Evolutionary conservation across 2,797 vertebrate genomes (phyloP), one percentile per base, ranked within the genome.

Genomic region (Agapornis canus): DNA sequence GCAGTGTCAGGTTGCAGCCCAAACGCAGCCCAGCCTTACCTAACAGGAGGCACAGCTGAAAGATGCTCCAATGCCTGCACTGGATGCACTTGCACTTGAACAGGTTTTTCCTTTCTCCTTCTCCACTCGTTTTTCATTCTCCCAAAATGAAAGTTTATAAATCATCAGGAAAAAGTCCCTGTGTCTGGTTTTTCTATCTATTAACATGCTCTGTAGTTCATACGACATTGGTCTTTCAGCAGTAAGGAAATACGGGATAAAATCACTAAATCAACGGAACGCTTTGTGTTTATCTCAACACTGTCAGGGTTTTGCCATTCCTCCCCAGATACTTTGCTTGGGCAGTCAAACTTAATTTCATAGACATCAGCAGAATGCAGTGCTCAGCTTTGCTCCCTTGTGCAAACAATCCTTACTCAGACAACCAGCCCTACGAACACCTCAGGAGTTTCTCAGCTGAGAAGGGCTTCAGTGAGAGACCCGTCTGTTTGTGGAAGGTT

Each of bases 1-100:
- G 70, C 91, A 75, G 97, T 96, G 92, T 98, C 91, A 0, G 96
- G 95, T 98, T 98, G 96, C 98, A 96, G 95, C 82, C 54, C 89
- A 91, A 87, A 83, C 91, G 93, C 90, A 89, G 96, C 94, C 94
- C 90, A 68, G 71, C 78, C 86, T 97, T 96, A 97, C 72, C 35
- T 93, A 97, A 96, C 82, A 51, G 86, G 91, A 95, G 96, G 84
- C 92, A 78, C 89, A 92, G 97, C 72, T 98, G 98, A 98, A 98
- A 98, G 98, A 98, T 93, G 97, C 95, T 97, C 95, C 6, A 6
- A 85, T 7, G 86, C 83, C 80, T n/a, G 86, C 65, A 48, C 86
- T 88, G 26, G 61, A 79, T 89, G 96, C 94, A 77, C 77, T 96
- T 82, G 66, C 82, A 64, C 94, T 95, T 91, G 78, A 90, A 94